phyloP scores from a whole-genome alignment of 53 echinoderm and acorn worm genomes.

The Echinometra lucunter region DNA sequence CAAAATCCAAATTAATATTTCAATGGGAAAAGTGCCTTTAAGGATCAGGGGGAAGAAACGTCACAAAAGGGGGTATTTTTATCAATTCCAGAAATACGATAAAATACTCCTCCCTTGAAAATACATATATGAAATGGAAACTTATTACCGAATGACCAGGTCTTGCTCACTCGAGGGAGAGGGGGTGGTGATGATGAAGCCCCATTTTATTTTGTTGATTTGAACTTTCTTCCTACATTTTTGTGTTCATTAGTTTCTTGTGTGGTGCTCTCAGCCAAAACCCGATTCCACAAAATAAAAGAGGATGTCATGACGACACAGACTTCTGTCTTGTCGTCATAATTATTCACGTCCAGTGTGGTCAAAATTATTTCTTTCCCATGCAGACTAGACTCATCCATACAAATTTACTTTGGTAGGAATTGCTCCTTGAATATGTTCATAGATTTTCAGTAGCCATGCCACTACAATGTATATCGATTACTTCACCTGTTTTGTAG shows the following conservation, averaged over 20 bases:
- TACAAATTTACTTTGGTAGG: not conserved
- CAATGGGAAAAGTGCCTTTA: too few relatives aligned
- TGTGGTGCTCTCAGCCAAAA: too few relatives aligned
- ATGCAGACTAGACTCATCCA: not conserved
- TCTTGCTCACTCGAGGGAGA: not conserved
- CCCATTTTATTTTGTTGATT: too few relatives aligned
- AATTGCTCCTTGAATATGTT: not conserved
- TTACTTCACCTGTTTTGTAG: not conserved
- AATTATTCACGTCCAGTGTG: not conserved
- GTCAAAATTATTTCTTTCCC: not conserved
- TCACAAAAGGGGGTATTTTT: too few relatives aligned
- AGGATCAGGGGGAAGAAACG: too few relatives aligned
- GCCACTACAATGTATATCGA: constrained; percentile 7
- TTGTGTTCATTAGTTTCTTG: too few relatives aligned
- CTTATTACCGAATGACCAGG: too few relatives aligned
- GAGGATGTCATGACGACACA: not conserved
- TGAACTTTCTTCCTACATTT: too few relatives aligned
- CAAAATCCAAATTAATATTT: too few relatives aligned
- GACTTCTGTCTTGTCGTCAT: not conserved
- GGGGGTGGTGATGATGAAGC: not conserved
- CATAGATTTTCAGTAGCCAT: not conserved
- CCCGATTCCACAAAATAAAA: too few relatives aligned
- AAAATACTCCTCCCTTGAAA: too few relatives aligned
- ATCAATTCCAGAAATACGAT: too few relatives aligned
- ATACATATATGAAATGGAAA: not conserved